Percentiles rank a stretch among this genome's conserved stretches.
phyloP scores from a whole-genome alignment of 2,888 invertebrate species.

The Fragum fragum region DNA sequence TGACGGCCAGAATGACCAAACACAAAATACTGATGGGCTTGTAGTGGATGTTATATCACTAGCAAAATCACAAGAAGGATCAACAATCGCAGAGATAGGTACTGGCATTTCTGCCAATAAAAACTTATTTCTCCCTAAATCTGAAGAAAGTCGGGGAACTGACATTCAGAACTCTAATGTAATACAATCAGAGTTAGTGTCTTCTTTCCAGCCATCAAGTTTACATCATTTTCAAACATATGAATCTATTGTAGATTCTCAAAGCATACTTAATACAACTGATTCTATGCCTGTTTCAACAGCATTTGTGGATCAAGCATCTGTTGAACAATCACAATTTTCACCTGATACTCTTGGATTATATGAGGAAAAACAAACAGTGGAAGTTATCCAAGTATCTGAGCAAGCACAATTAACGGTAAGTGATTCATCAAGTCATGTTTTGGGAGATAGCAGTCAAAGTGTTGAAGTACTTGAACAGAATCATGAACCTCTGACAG shows the following conservation, averaged over 20 bases:
- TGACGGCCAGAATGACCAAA: neutral
- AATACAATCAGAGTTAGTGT: neutral
- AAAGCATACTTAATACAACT: neutral
- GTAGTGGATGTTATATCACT: neutral
- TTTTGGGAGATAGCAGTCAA: conserved; percentile 14
- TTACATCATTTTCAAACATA: neutral
- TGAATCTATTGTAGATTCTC: neutral
- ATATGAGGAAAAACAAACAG: neutral
- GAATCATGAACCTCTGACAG: too few relatives aligned
- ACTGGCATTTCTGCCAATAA: too few relatives aligned
- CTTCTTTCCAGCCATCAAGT: neutral
- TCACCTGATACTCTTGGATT: neutral
- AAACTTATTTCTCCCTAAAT: neutral
- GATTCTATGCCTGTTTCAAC: neutral
- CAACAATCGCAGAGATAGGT: neutral
- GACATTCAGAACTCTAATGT: neutral
- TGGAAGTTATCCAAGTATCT: neutral
- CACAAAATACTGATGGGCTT: neutral
- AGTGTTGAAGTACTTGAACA: conserved; percentile 6
- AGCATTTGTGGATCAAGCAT: neutral
- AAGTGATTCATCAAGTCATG: neutral
- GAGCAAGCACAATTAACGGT: neutral
- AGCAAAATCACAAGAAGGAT: neutral
- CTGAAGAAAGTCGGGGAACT: neutral
- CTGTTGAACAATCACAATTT: neutral